Evolutionary conservation across 1,140 invertebrate species (phyloP).

Genomic region (Drosophila mojavensis): DNA sequence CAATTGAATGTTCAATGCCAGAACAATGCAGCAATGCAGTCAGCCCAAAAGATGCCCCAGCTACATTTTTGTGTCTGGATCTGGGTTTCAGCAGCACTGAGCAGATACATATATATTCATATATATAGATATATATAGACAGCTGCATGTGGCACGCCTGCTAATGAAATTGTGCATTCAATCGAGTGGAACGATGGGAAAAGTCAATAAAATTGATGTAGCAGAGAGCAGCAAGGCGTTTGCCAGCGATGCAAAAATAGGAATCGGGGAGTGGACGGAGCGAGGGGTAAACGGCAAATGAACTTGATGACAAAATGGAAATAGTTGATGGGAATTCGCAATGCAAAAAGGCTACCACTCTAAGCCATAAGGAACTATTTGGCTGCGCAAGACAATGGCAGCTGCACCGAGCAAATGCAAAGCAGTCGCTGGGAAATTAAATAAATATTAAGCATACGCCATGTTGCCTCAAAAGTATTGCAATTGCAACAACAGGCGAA

Average conservation of each 20-base stretch:
- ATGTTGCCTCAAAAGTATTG: conserved; percentile 5
- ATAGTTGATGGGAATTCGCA: conserved; percentile 40
- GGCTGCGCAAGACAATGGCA: conserved; percentile 21
- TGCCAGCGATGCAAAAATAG: conserved; percentile 27
- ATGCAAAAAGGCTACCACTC: conserved; percentile 36
- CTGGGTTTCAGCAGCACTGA: neutral
- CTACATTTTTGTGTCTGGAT: neutral
- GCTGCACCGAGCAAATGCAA: conserved; percentile 16
- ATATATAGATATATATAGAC: conserved; percentile 19
- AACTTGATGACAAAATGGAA: conserved; percentile 58
- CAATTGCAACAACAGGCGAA: neutral
- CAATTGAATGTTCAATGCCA: conserved; percentile 57
- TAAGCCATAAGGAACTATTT: conserved; percentile 33
- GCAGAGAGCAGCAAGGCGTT: conserved; percentile 59
- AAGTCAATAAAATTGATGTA: conserved; percentile 84
- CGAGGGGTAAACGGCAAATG: conserved; percentile 23
- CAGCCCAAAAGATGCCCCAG: conserved; percentile 29
- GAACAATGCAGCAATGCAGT: conserved; percentile 43
- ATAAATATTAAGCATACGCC: conserved; percentile 70
- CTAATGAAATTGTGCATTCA: conserved; percentile 84
- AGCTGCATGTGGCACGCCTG: conserved; percentile 74
- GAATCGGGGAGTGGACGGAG: neutral
- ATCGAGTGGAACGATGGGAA: conserved; percentile 84
- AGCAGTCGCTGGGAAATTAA: conserved; percentile 29
- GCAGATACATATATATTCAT: neutral